Percentiles rank a stretch among this genome's conserved stretches.
These are phyloP conservation scores for Sthenelais limicola DNA, from an alignment of 2,888 invertebrate species.

Conservation along the genomic window DNA sequence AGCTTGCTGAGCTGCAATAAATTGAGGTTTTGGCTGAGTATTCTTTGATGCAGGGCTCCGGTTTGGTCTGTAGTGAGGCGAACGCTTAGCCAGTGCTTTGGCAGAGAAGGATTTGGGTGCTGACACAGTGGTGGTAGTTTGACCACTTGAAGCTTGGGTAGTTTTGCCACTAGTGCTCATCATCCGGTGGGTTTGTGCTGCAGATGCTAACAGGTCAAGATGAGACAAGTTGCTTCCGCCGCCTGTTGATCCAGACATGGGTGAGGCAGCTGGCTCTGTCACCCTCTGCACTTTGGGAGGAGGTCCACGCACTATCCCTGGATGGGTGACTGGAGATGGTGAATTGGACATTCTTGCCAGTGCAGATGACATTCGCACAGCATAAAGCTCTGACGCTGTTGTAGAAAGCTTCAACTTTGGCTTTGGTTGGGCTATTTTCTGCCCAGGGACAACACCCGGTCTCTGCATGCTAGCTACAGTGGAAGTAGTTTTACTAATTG, in stretches of 20 bases:
- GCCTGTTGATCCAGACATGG: neutral
- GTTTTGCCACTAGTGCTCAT: neutral
- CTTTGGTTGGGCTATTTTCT: neutral
- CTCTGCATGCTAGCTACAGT: neutral
- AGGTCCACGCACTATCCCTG: neutral
- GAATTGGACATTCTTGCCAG: slow-evolving; percentile 1
- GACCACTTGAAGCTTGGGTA: too few species aligned
- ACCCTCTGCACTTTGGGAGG: slow-evolving; percentile 13
- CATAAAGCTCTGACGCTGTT: slow-evolving; percentile 21
- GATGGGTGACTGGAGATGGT: neutral
- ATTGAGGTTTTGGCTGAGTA: too few species aligned
- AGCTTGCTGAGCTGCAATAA: too few species aligned
- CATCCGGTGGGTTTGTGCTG: slow-evolving; percentile 14
- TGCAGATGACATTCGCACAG: slow-evolving; percentile 24
- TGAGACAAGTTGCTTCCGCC: slow-evolving; percentile 4
- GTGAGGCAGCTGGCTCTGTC: neutral
- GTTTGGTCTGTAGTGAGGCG: too few species aligned
- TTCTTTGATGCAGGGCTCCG: slow-evolving; percentile 1
- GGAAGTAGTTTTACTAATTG: neutral
- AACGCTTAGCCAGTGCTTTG: too few species aligned
- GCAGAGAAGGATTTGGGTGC: too few species aligned
- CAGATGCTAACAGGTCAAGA: slow-evolving; percentile 10
- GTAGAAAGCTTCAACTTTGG: slow-evolving; percentile 15
- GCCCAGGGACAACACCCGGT: neutral
- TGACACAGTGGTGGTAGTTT: too few species aligned